Evolutionary conservation across 2,888 invertebrate species (phyloP).

Genomic region (Auanema sp.): DNA sequence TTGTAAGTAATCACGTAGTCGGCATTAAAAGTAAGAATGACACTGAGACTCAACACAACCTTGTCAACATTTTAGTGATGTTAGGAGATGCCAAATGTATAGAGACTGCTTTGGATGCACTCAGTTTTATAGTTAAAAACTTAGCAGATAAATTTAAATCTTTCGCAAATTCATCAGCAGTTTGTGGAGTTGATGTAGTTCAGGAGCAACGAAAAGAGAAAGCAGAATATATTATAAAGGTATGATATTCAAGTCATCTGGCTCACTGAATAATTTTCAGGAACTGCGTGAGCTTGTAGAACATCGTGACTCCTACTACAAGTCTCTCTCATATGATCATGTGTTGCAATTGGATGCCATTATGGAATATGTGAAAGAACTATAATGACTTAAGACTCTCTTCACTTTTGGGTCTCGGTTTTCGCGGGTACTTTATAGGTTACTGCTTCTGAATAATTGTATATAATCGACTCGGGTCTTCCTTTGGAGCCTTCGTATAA

Average conservation of each 20-base stretch:
- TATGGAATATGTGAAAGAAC: conserved; percentile 10
- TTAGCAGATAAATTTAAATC: conserved; percentile 12
- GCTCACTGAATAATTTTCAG: conserved; percentile 3
- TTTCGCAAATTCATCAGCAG: conserved; percentile 1
- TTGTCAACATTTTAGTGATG: conserved; percentile 2
- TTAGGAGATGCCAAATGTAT: conserved; percentile 5
- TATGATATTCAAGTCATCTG: conserved; percentile 2
- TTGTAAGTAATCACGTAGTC: conserved; percentile 6
- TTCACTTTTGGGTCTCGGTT: no score
- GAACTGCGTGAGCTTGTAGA: conserved; percentile 8
- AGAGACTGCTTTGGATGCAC: conserved; percentile 6
- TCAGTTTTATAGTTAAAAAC: conserved; percentile 6
- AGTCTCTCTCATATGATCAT: conserved; percentile 12
- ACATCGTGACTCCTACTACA: conserved; percentile 14
- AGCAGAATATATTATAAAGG: conserved; percentile 31
- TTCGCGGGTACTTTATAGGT: no score
- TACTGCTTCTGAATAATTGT: no score
- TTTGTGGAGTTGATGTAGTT: conserved; percentile 35
- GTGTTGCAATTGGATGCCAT: conserved; percentile 9
- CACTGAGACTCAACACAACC: neutral
- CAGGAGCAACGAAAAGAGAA: conserved; percentile 37
- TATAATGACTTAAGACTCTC: conserved; percentile 1
- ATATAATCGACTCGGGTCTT: no score
- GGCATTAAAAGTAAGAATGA: conserved; percentile 11
- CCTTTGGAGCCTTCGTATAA: no score